These are phyloP conservation scores for Apus apus DNA, from an alignment of 2,113 vertebrate genomes.

Conservation along the genomic window DNA sequence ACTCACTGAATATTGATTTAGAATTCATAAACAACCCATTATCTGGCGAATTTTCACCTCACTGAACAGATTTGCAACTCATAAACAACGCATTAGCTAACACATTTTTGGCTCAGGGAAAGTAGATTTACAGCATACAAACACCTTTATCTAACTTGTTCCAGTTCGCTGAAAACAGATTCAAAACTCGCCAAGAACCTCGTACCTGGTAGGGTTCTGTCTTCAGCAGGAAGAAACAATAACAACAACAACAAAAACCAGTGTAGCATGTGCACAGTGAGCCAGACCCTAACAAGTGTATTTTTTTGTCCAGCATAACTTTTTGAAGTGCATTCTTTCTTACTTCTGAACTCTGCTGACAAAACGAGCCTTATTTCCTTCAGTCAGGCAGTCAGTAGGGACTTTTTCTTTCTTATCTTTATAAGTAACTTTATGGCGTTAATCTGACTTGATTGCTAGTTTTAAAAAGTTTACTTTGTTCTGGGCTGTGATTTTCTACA, in stretches of 20 bases:
- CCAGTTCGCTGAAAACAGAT: constrained; percentile 64
- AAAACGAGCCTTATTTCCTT: not conserved
- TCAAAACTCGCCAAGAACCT: constrained; percentile 30
- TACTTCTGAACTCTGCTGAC: not conserved
- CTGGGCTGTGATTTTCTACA: not conserved
- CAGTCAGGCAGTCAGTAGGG: not conserved
- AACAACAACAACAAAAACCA: not conserved
- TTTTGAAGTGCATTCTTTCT: not conserved
- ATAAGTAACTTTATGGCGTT: not conserved
- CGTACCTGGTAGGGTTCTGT: not conserved
- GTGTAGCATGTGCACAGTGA: not conserved
- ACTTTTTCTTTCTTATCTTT: not conserved
- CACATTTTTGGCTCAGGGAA: constrained; percentile 65
- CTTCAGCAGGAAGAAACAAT: not conserved
- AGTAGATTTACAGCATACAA: constrained; percentile 71
- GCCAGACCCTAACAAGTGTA: not conserved
- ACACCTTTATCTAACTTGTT: constrained; percentile 72
- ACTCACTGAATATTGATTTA: constrained; percentile 83
- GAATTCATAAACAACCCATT: constrained; percentile 86
- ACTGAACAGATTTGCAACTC: constrained; percentile 76
- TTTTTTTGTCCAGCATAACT: fast-evolving
- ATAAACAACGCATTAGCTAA: constrained; percentile 74
- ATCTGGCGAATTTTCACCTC: constrained; percentile 79
- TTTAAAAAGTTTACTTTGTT: not conserved
- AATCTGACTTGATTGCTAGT: not conserved